Base-by-base conservation (phyloP, 1,140 invertebrate genomes). In the Whitmania pigra region DNA sequence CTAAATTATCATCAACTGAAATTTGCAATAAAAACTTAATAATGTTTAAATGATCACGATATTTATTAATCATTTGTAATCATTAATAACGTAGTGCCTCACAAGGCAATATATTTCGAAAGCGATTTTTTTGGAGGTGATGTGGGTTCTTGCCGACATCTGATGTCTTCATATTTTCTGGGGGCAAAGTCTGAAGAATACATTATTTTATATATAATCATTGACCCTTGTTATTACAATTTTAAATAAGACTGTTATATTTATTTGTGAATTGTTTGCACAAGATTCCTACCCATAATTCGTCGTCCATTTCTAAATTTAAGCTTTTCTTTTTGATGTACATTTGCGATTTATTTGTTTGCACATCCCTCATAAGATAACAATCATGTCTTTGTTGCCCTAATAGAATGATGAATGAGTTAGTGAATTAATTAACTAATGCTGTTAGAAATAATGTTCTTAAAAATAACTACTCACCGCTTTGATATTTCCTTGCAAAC, bases 31-130 rank as follows among this genome's bases (percentile, higher is more conserved):
- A n/a, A n/a, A n/a, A n/a, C n/a, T n/a, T n/a, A n/a, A n/a, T n/a
- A n/a, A n/a, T n/a, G n/a, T n/a, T n/a, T n/a, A n/a, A n/a, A n/a
- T n/a, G n/a, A n/a, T n/a, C n/a, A n/a, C n/a, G n/a, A n/a, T n/a
- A n/a, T n/a, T n/a, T n/a, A n/a, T n/a, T n/a, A n/a, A n/a, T n/a
- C n/a, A n/a, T n/a, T n/a, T n/a, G n/a, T n/a, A 22, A n/a, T 60
- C n/a, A n/a, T n/a, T n/a, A n/a, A n/a, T n/a, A n/a, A n/a, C n/a
- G n/a, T n/a, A n/a, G n/a, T n/a, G n/a, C n/a, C 55, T 60, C 9
- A 60, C 55, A 60, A 22, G 55, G 55, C 4, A 60, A 6, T 60
- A 60, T 60, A 60, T 60, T 60, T 22, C 9, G n/a, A 60, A 60
- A 60, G n/a, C 55, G n/a, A 60, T 60, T 60, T 60, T 60, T 60